A percentile compares a stretch with the other conserved stretches of the same genome.
phyloP scores from a whole-genome alignment of 1,140 invertebrate genomes.

The Helicoverpa armigera region DNA sequence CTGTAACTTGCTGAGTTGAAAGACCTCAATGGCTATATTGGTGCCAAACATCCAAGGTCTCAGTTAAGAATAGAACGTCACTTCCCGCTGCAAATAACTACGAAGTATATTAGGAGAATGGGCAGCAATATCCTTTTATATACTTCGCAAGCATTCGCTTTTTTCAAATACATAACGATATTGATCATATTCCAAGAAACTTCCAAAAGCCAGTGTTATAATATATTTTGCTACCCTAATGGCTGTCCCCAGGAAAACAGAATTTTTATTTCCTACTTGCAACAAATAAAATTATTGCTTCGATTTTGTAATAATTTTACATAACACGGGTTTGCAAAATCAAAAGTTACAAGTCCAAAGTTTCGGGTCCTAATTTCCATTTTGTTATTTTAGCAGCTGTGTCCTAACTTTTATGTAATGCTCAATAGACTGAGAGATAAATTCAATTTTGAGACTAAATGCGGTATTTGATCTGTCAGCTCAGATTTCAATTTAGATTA shows the following conservation, averaged over 20 bases:
- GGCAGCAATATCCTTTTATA: background rate
- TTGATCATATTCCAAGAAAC: background rate
- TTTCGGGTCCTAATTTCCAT: background rate
- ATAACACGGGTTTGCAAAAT: background rate
- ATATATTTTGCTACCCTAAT: too few relatives aligned
- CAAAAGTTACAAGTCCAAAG: background rate
- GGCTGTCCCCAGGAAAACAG: too few relatives aligned
- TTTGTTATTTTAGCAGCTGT: background rate
- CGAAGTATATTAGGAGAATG: slow-evolving; percentile 18
- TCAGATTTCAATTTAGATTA: background rate
- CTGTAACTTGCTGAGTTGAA: slow-evolving; percentile 10
- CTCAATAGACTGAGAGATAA: background rate
- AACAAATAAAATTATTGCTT: too few relatives aligned
- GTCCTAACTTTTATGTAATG: background rate
- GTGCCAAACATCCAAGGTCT: slow-evolving; percentile 29
- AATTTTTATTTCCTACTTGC: too few relatives aligned
- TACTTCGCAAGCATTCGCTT: background rate
- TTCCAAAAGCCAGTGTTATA: background rate
- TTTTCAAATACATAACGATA: background rate
- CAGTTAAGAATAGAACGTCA: slow-evolving; percentile 24
- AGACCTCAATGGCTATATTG: slow-evolving; percentile 26
- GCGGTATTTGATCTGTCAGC: background rate
- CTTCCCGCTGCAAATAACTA: slow-evolving; percentile 38
- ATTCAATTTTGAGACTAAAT: background rate
- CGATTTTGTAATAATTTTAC: background rate